A percentile compares a stretch with the other conserved stretches of the same genome.
phyloP scores from a whole-genome alignment of 1,140 invertebrate genomes.

The Drosophila kanapiae region DNA sequence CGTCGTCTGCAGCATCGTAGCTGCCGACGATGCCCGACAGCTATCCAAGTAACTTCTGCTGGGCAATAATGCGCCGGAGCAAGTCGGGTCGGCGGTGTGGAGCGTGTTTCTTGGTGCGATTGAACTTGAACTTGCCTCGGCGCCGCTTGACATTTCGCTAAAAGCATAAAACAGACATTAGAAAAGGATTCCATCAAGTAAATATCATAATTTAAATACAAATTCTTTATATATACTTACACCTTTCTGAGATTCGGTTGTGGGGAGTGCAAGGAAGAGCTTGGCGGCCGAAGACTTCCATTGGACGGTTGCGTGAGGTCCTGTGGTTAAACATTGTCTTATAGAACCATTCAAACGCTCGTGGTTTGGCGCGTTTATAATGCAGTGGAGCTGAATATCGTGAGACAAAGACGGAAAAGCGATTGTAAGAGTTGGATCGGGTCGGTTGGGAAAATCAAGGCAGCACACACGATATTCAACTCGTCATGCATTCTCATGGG shows the following conservation, averaged over 20 bases:
- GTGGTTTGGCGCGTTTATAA: constrained; percentile 85
- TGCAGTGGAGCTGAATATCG: constrained; percentile 85
- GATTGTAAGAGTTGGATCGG: constrained; percentile 41
- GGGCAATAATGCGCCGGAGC: constrained; percentile 85
- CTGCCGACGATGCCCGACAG: constrained; percentile 86
- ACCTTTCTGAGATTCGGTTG: constrained; percentile 78
- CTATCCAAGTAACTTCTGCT: constrained; percentile 88
- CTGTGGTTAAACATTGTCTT: constrained; percentile 85
- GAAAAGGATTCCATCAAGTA: neutral
- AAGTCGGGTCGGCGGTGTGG: constrained; percentile 86
- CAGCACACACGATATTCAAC: constrained; percentile 79
- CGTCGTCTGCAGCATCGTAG: constrained; percentile 80
- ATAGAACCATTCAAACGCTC: constrained; percentile 85
- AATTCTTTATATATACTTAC: constrained; percentile 58
- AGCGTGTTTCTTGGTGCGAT: constrained; percentile 92
- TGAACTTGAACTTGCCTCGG: constrained; percentile 91
- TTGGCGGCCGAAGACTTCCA: constrained; percentile 84
- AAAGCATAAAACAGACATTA: neutral
- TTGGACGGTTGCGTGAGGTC: constrained; percentile 80
- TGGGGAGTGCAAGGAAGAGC: constrained; percentile 84
- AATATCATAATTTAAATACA: neutral
- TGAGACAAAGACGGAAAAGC: constrained; percentile 77
- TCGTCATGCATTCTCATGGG: constrained; percentile 72
- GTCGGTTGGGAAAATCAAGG: constrained; percentile 31
- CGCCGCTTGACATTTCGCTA: constrained; percentile 88